Conservation (phyloP, 2,888 invertebrate species). For the Xestia xanthographa region DNA sequence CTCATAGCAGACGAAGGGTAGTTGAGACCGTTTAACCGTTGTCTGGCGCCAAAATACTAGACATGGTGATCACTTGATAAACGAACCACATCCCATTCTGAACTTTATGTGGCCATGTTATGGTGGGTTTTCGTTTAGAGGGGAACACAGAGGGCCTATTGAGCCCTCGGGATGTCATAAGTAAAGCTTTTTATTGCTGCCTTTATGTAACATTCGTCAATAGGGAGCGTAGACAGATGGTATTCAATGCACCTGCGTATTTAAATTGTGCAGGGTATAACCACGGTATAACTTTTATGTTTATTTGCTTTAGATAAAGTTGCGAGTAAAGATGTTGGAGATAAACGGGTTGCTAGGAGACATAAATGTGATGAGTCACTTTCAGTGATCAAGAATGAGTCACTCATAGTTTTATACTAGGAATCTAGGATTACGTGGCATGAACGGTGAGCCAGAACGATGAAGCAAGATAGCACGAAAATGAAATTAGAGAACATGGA, state of each 20-base stretch:
- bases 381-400: slow-evolving; percentile 11
- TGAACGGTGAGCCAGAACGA: background rate
- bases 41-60: slow-evolving; percentile 85
- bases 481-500: too few species aligned
- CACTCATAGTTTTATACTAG: slow-evolving; percentile 1
- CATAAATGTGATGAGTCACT: slow-evolving; percentile 34
- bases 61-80: slow-evolving; percentile 68
- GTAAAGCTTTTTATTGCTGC: slow-evolving; percentile 67
- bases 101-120: slow-evolving; percentile 43
- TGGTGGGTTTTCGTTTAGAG: slow-evolving; percentile 45
- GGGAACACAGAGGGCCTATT: slow-evolving; percentile 54
- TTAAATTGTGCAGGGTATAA: slow-evolving; percentile 35
- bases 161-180: slow-evolving; percentile 65
- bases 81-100: slow-evolving; percentile 41
- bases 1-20: slow-evolving; percentile 74
- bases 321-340: slow-evolving; percentile 13
- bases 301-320: slow-evolving; percentile 45
- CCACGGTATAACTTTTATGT: slow-evolving; percentile 26
- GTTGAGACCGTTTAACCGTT: slow-evolving; percentile 76
- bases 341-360: slow-evolving; percentile 40
- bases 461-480: background rate
- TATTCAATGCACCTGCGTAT: slow-evolving; percentile 59
- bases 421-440: slow-evolving; percentile 7
- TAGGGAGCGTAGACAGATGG: slow-evolving; percentile 67
- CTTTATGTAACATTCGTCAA: slow-evolving; percentile 67